Conservation (phyloP, 2,888 invertebrate genomes). For the Cheilosia soror region DNA sequence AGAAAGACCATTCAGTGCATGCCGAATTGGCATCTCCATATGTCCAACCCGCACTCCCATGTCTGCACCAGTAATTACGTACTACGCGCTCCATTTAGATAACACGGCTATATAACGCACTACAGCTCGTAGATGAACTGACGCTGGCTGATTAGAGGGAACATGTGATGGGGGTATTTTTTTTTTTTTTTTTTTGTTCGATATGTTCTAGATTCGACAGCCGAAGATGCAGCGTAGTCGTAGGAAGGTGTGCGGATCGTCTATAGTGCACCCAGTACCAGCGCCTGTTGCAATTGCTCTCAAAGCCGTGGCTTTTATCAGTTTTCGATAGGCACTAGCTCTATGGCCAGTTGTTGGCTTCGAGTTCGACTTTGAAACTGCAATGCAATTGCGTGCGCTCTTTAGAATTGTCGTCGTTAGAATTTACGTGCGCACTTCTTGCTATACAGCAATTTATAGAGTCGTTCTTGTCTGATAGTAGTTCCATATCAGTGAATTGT, state of each 20-base stretch:
- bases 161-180: constrained; percentile 36
- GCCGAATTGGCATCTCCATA: constrained; percentile 40
- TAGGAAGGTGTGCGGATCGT: constrained; percentile 36
- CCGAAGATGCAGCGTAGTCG: constrained; percentile 25
- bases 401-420: not conserved
- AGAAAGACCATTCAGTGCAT: constrained; percentile 25
- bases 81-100: constrained; percentile 68
- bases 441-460: constrained; percentile 26
- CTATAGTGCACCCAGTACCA: no score
- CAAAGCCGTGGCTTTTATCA: constrained; percentile 51
- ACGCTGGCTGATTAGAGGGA: constrained; percentile 54
- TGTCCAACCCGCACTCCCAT: constrained; percentile 26
- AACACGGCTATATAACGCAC: constrained; percentile 56
- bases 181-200: constrained; percentile 8
- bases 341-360: constrained; percentile 8
- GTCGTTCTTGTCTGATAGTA: constrained; percentile 39
- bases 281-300: constrained; percentile 38
- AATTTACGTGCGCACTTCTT: constrained; percentile 19
- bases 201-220: constrained; percentile 46
- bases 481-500: constrained; percentile 49
- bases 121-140: constrained; percentile 51
- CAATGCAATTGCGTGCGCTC: constrained; percentile 29
- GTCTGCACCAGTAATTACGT: constrained; percentile 41
- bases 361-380: not conserved
- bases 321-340: constrained; percentile 49